Conservation (phyloP, 2,797 vertebrate genomes). For the Malurus splendens region DNA sequence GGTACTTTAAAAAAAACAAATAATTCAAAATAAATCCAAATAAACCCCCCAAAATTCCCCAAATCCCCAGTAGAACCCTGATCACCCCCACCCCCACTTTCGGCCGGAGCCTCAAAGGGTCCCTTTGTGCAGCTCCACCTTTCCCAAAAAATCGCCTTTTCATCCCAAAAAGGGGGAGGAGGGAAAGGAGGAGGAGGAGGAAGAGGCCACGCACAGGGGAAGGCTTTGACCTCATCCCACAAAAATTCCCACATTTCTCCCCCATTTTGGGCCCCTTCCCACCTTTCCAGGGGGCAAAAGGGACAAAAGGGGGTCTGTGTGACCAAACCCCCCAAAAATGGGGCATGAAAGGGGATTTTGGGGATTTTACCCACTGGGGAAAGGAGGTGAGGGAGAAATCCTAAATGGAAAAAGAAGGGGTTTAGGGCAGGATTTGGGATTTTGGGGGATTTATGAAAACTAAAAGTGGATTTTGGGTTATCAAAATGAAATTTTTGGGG, state of each 20-base stretch:
- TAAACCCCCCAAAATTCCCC: neutral
- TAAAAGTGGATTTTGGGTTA: neutral
- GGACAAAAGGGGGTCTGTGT: neutral
- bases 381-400: neutral
- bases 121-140: neutral
- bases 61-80: too few species aligned
- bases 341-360: neutral
- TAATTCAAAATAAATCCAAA: too few species aligned
- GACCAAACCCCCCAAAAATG: neutral
- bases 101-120: neutral
- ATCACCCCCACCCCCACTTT: too few species aligned
- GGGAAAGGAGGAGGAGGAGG: neutral
- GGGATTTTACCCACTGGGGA: fast-evolving
- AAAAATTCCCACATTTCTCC: neutral
- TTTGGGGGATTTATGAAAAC: neutral
- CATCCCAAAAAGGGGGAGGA: neutral
- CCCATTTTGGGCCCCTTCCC: neutral
- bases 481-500: too few species aligned
- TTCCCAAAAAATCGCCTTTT: neutral
- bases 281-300: neutral
- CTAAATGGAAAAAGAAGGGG: neutral
- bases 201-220: neutral
- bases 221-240: neutral
- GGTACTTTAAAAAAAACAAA: too few species aligned
- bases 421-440: neutral